Conservation (phyloP, 92 coral and sea anemone species). For the Pocillopora meandrina region DNA sequence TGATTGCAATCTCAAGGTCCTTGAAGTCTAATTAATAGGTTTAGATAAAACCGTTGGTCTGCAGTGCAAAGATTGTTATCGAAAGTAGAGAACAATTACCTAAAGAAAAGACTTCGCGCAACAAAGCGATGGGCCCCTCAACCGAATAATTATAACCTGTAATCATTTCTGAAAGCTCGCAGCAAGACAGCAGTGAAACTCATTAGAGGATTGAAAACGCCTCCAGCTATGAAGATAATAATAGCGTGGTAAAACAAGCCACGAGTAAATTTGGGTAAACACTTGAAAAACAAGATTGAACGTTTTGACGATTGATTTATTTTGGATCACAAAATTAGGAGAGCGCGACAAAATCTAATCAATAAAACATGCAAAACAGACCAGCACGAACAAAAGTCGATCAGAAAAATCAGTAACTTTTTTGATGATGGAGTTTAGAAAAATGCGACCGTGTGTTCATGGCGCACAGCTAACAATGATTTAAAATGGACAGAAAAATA, state of each 20-base stretch:
- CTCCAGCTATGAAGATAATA: neutral
- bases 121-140: constrained; percentile 4
- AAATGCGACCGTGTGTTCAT: too few relatives aligned
- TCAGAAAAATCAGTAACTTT: neutral
- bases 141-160: constrained; percentile 8
- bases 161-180: constrained; percentile 15
- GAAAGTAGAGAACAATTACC: constrained; percentile 7
- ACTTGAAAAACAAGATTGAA: too few relatives aligned
- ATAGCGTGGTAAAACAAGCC: neutral
- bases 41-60: neutral
- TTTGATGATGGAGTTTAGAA: neutral
- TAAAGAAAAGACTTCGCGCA: neutral
- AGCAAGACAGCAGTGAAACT: neutral
- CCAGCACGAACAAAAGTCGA: neutral
- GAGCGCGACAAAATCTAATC: neutral
- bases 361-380: constrained; percentile 23
- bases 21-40: constrained; percentile 28
- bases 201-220: neutral
- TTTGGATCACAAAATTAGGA: neutral
- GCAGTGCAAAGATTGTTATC: constrained; percentile 2
- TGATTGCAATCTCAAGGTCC: neutral
- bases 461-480: neutral
- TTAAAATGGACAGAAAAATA: neutral
- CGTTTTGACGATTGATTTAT: neutral
- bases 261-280: neutral